Conservation (phyloP, 2,113 vertebrate species). For the Odocoileus hemionus region DNA sequence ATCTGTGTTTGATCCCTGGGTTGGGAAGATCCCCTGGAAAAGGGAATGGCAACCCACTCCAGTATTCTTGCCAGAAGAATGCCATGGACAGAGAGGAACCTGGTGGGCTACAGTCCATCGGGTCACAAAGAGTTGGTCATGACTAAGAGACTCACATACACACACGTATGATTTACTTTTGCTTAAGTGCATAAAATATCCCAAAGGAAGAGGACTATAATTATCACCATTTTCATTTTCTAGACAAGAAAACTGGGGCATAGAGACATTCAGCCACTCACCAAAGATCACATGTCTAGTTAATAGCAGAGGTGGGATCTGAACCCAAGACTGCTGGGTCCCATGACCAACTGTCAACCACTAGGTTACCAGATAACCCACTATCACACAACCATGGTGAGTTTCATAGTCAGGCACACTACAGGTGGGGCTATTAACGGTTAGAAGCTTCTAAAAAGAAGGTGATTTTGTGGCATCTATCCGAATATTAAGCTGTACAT, state of each 20-base stretch:
- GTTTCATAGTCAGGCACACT: not conserved
- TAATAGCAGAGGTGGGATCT: not conserved
- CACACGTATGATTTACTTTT: not conserved
- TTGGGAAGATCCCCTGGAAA: not conserved
- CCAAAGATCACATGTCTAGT: not conserved
- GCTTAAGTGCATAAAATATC: not conserved
- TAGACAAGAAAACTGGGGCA: not conserved
- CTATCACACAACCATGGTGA: not conserved
- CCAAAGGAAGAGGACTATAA: not conserved
- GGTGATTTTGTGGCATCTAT: not conserved
- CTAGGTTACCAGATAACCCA: not conserved
- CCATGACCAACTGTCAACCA: not conserved
- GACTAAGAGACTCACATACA: not conserved
- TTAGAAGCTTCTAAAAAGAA: not conserved
- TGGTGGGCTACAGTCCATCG: not conserved
- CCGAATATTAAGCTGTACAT: not conserved
- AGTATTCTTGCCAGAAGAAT: not conserved
- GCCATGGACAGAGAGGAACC: not conserved
- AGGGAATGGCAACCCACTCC: not conserved
- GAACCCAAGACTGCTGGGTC: not conserved
- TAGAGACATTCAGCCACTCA: not conserved
- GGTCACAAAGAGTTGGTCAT: not conserved
- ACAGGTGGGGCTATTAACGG: not conserved
- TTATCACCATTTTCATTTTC: not conserved
- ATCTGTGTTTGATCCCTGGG: not conserved